Percentiles rank a stretch among this genome's conserved stretches.
phyloP scores from a whole-genome alignment of 2,113 vertebrate species.

The Paramisgurnus dabryanus region DNA sequence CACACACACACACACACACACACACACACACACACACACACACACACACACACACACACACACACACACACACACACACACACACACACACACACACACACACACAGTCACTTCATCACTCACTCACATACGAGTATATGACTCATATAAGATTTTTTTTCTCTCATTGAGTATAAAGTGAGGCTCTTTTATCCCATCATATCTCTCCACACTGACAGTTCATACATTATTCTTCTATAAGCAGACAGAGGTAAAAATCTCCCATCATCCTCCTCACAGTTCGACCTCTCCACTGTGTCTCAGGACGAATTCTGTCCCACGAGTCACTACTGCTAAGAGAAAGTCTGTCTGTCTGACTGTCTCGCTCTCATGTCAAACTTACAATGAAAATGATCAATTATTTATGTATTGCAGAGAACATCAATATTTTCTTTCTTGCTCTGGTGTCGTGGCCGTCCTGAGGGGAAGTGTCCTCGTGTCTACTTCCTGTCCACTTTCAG shows the following conservation, averaged over 20 bases:
- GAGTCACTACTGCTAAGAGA: not conserved
- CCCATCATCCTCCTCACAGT: not conserved
- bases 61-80: not conserved
- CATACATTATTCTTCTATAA: slow-evolving; percentile 30
- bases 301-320: not conserved
- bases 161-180: not conserved
- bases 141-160: not conserved
- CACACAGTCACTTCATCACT: not conserved
- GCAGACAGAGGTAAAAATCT: slow-evolving; percentile 13
- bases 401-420: slow-evolving; percentile 1
- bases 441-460: not conserved
- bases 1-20: not conserved
- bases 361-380: not conserved
- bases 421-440: not conserved
- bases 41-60: not conserved
- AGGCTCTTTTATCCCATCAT: not conserved
- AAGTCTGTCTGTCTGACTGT: not conserved
- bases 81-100: not conserved
- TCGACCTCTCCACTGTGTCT: not conserved
- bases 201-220: slow-evolving; percentile 28
- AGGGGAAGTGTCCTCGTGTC: not conserved
- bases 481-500: not conserved
- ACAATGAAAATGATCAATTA: slow-evolving; percentile 11
- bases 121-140: not conserved
- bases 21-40: not conserved